These are phyloP conservation scores for Nestor notabilis DNA, from an alignment of 2,113 vertebrate genomes.

Conservation along the genomic window DNA sequence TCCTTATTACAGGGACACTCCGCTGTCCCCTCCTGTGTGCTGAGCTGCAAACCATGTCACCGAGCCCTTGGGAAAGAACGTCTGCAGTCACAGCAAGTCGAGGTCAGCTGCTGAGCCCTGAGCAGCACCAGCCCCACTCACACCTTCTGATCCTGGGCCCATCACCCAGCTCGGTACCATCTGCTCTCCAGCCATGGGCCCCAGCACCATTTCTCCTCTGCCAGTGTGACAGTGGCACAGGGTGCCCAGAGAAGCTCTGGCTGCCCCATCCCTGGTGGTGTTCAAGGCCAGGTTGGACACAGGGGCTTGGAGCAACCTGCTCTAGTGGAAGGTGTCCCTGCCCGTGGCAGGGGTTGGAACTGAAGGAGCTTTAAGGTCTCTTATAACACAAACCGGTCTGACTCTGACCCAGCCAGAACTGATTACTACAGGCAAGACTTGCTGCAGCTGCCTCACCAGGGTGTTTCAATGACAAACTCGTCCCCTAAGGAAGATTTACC, in stretches of 20 bases:
- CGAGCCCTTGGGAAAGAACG: fast-evolving
- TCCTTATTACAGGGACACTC: not conserved
- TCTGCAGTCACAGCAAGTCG: fast-evolving
- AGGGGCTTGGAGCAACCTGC: not conserved
- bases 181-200: not conserved
- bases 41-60: fast-evolving
- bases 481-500: not conserved
- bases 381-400: not conserved
- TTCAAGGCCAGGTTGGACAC: not conserved
- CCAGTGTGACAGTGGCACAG: not conserved
- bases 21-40: not conserved
- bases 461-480: not conserved
- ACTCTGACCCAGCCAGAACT: not conserved
- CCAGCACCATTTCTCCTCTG: not conserved
- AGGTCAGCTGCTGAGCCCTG: not conserved
- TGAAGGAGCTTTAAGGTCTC: not conserved
- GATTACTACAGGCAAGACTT: not conserved
- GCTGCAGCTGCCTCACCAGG: not conserved
- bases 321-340: not conserved
- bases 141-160: not conserved
- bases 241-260: not conserved
- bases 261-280: not conserved
- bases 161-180: fast-evolving
- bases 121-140: fast-evolving
- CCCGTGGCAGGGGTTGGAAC: fast-evolving